Conservation (phyloP, 2,113 vertebrate species). For the Festucalex cinctus region DNA sequence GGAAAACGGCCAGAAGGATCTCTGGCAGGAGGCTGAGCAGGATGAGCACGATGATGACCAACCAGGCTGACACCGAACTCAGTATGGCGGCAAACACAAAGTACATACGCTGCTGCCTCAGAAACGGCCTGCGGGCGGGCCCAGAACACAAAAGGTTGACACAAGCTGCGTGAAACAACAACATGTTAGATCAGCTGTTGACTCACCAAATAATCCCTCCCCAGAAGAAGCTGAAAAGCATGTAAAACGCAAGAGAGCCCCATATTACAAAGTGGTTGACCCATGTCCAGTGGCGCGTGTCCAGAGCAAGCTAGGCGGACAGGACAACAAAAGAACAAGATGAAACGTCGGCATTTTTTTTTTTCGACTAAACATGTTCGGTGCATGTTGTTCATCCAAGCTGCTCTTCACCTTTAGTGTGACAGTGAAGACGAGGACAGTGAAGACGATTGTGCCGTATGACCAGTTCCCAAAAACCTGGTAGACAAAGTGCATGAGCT, state of each 20-base stretch:
- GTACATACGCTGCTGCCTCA: constrained; percentile 93
- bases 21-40: constrained; percentile 92
- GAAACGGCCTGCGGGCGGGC: constrained; percentile 83
- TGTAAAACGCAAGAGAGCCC: constrained; percentile 95
- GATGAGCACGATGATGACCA: constrained; percentile 92
- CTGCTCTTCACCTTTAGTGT: constrained; percentile 85
- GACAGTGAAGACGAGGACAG: constrained; percentile 93
- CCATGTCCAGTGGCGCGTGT: constrained; percentile 97
- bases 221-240: constrained; percentile 99
- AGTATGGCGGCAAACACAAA: constrained; percentile 96
- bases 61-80: constrained; percentile 88
- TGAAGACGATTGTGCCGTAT: constrained; percentile 94
- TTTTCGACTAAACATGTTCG: too few species aligned
- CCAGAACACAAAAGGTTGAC: background rate
- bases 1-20: constrained; percentile 78
- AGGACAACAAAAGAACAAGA: background rate
- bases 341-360: background rate
- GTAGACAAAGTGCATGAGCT: background rate
- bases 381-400: background rate
- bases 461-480: constrained; percentile 97
- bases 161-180: background rate
- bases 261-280: constrained; percentile 98
- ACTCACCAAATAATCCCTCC: constrained; percentile 95
- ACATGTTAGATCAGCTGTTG: background rate
- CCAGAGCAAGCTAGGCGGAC: constrained; percentile 83